Conservation (phyloP, 2,888 invertebrate genomes). For the Venusia cambrica region DNA sequence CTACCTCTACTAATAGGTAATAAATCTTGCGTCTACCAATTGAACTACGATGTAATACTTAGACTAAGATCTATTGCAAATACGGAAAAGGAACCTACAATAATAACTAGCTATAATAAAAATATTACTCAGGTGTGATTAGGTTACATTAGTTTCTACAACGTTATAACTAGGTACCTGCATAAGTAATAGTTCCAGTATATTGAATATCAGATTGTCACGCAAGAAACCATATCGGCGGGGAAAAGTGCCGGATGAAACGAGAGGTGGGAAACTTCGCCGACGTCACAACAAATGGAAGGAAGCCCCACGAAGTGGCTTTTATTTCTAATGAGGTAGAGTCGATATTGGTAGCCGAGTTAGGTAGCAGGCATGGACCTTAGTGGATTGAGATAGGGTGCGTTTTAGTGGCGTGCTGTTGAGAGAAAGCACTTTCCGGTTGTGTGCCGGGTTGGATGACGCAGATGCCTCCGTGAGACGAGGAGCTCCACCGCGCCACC, state of each 20-base stretch:
- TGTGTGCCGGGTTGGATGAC: conserved; percentile 67
- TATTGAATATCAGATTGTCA: conserved; percentile 56
- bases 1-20: no score
- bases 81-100: conserved; percentile 1
- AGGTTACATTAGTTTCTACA: conserved; percentile 53
- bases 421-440: conserved; percentile 79
- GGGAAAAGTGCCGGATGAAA: conserved; percentile 66
- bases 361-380: conserved; percentile 40
- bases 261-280: conserved; percentile 51
- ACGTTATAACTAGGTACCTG: conserved; percentile 24
- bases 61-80: background rate
- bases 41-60: no score
- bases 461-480: conserved; percentile 59
- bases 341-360: conserved; percentile 39
- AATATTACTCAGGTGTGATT: conserved; percentile 28
- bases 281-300: conserved; percentile 50
- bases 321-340: conserved; percentile 40
- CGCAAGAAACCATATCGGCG: conserved; percentile 59
- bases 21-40: no score
- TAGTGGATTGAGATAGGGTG: conserved; percentile 46
- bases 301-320: conserved; percentile 41
- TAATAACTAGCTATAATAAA: background rate
- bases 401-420: conserved; percentile 41
- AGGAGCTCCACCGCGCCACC: conserved; percentile 44
- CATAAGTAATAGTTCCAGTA: conserved; percentile 23